phyloP scores from a whole-genome alignment of 2,888 invertebrate species.

The Dasypogon diadema region DNA sequence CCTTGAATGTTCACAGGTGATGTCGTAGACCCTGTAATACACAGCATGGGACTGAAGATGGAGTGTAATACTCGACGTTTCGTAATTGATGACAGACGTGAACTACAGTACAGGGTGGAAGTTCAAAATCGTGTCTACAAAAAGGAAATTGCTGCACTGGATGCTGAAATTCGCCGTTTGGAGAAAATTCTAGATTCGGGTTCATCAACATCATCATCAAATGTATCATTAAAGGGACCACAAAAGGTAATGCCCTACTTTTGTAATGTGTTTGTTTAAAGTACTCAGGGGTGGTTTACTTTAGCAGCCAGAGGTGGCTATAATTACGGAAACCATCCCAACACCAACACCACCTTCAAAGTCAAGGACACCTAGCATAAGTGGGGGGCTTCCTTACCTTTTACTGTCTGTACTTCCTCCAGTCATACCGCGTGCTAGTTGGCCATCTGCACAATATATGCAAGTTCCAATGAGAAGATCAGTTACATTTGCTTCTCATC shows the following conservation, averaged over 20 bases:
- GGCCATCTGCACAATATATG: constrained; percentile 80
- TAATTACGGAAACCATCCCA: constrained; percentile 60
- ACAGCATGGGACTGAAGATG: constrained; percentile 88
- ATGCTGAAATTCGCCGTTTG: constrained; percentile 81
- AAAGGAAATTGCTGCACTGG: constrained; percentile 82
- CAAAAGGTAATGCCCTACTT: constrained; percentile 59
- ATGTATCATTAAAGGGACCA: constrained; percentile 64
- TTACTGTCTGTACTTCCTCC: constrained; percentile 80
- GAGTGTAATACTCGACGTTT: constrained; percentile 90
- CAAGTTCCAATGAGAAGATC: constrained; percentile 72
- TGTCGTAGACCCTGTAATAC: constrained; percentile 83
- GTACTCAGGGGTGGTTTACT: too few species aligned
- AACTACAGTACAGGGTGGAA: constrained; percentile 87
- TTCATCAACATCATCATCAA: constrained; percentile 72
- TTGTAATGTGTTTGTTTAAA: too few species aligned
- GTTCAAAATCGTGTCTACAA: constrained; percentile 92
- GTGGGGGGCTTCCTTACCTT: constrained; percentile 78
- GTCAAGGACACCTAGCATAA: constrained; percentile 75
- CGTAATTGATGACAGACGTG: constrained; percentile 84
- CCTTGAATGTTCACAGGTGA: constrained; percentile 68
- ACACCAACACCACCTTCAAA: constrained; percentile 58
- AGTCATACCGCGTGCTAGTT: constrained; percentile 81
- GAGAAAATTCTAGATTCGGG: constrained; percentile 79
- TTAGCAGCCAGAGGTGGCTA: constrained; percentile 64
- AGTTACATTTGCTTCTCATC: constrained; percentile 76